A percentile compares a stretch with the other conserved stretches of the same genome.
These are phyloP conservation scores for Hypsibius dujardini DNA, from an alignment of 1,140 invertebrate genomes.

Conservation along the genomic window DNA sequence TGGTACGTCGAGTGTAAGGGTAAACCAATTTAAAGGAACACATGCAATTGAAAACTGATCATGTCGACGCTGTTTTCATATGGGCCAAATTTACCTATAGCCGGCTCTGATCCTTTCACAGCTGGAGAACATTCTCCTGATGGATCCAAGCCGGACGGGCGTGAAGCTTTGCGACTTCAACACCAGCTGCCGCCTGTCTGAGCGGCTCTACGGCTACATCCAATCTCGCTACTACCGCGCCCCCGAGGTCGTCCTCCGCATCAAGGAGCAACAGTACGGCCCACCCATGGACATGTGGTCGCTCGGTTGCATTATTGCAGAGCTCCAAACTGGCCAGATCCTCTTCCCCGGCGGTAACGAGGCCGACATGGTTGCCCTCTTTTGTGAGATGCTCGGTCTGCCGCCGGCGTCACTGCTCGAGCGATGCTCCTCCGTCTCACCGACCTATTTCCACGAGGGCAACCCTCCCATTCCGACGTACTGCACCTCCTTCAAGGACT, in stretches of 20 bases:
- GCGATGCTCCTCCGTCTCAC: neutral
- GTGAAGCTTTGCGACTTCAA: conserved; percentile 22
- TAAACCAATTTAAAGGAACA: too few relatives aligned
- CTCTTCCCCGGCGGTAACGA: conserved; percentile 23
- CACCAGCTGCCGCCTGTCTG: conserved; percentile 21
- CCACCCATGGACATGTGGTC: conserved; percentile 32
- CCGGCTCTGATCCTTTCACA: too few relatives aligned
- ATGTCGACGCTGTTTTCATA: too few relatives aligned
- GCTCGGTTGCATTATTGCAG: conserved; percentile 25
- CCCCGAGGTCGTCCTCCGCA: conserved; percentile 27
- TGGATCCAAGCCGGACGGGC: conserved; percentile 18
- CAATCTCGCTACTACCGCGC: conserved; percentile 25
- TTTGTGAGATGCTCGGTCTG: conserved; percentile 19
- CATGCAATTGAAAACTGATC: too few relatives aligned
- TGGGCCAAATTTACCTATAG: too few relatives aligned
- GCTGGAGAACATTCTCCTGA: conserved; percentile 26
- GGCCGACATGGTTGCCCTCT: conserved; percentile 21
- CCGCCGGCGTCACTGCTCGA: conserved; percentile 25
- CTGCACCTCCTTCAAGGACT: neutral
- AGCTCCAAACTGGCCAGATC: conserved; percentile 23
- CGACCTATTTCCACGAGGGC: neutral
- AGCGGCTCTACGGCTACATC: conserved; percentile 23
- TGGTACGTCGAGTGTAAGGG: too few relatives aligned
- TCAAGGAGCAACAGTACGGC: conserved; percentile 23
- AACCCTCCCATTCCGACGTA: neutral